Conservation (phyloP, 2,113 vertebrate genomes). For the Nothocercus nigrocapillus region DNA sequence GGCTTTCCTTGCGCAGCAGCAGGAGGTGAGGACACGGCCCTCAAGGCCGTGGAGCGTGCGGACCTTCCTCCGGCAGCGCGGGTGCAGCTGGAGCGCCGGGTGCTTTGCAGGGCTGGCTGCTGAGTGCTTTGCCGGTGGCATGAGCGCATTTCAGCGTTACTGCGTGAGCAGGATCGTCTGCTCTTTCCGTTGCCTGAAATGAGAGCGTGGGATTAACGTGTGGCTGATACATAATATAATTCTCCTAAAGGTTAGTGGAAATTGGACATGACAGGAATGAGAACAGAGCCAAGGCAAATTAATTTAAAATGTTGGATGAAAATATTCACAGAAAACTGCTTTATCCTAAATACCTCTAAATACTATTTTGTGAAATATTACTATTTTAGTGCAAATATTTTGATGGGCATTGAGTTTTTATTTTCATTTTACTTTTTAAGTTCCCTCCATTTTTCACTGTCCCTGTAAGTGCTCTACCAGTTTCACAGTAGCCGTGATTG, state of each 20-base stretch:
- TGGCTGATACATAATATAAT: neutral
- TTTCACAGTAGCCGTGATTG: neutral
- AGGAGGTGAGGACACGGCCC: too few species aligned
- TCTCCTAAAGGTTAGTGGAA: conserved; percentile 29
- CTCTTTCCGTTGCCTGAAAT: neutral
- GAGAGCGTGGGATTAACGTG: neutral
- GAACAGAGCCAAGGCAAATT: neutral
- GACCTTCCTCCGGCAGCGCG: neutral
- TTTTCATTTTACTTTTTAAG: neutral
- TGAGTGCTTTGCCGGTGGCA: neutral
- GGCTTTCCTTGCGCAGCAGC: too few species aligned
- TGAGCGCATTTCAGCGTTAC: neutral
- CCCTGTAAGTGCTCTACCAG: neutral
- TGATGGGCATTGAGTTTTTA: neutral
- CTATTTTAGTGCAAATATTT: neutral
- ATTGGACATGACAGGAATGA: conserved; percentile 15
- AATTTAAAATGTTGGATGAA: conserved; percentile 28
- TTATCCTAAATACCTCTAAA: neutral
- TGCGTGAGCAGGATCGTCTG: neutral
- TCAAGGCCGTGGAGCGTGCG: accelerated
- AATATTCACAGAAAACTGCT: neutral
- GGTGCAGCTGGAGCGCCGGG: neutral
- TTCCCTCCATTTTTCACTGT: neutral
- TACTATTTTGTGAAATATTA: neutral
- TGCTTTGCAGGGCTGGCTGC: neutral